Conservation (phyloP, 1,140 invertebrate species). For the Bombus terrestris region DNA sequence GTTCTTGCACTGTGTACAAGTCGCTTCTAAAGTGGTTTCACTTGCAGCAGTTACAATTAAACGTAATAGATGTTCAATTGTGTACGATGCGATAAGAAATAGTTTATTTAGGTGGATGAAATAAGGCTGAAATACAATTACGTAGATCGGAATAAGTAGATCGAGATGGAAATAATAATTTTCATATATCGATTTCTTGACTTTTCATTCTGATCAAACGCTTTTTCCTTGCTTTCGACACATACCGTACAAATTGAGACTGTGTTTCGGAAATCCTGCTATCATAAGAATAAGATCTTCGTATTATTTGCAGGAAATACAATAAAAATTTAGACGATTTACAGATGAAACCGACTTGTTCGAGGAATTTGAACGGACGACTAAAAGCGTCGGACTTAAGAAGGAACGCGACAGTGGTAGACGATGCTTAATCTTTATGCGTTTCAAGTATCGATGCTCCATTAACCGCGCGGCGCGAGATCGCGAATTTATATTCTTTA, state of each 20-base stretch:
- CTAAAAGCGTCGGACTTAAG: background rate
- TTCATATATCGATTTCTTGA: no score
- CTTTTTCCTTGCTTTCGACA: no score
- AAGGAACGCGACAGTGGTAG: background rate
- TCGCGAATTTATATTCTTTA: slow-evolving; percentile 18
- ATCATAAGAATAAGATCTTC: no score
- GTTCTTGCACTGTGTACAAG: background rate
- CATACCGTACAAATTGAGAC: no score
- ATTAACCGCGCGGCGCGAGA: slow-evolving; percentile 6
- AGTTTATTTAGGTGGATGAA: no score
- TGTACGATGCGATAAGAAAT: no score
- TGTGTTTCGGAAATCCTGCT: no score
- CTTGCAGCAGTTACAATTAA: background rate
- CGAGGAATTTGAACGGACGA: background rate
- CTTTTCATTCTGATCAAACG: no score
- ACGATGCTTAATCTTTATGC: slow-evolving; percentile 23
- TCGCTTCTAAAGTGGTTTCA: background rate
- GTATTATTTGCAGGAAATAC: no score
- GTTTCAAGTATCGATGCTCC: slow-evolving; percentile 23
- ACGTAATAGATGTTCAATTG: background rate
- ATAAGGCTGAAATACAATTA: no score
- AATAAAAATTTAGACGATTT: no score
- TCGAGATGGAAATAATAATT: background rate
- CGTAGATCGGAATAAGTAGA: no score
- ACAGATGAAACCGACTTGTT: background rate